Evolutionary conservation across 1,140 invertebrate species (phyloP).

Genomic region (Chironomus striatipennis): DNA sequence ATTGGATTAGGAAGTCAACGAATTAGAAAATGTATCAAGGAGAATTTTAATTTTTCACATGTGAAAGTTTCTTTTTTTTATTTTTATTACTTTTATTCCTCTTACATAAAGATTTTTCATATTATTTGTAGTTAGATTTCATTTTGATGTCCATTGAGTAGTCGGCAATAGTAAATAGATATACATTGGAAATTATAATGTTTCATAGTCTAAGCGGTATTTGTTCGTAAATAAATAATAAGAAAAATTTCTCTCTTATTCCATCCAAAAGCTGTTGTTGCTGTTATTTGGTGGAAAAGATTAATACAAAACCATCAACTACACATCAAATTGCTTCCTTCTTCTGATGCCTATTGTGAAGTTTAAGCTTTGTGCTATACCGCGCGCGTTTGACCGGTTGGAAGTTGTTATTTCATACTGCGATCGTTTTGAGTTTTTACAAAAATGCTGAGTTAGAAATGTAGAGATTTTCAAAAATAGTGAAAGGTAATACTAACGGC

Average conservation of each 20-base stretch:
- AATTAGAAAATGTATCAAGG: background rate
- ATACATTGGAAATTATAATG: background rate
- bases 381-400: no score
- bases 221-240: background rate
- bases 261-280: background rate
- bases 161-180: background rate
- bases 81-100: background rate
- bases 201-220: background rate
- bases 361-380: no score
- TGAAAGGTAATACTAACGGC: no score
- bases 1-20: background rate
- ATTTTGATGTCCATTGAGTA: background rate
- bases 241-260: background rate
- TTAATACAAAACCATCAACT: background rate
- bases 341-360: no score
- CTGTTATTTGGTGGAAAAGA: background rate
- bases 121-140: background rate
- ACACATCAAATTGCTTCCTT: background rate
- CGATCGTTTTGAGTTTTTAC: no score
- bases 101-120: background rate
- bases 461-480: no score
- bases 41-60: background rate
- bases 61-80: conserved; percentile 10
- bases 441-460: no score
- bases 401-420: no score